These are phyloP conservation scores for Leptogaster cylindrica DNA, from an alignment of 2,888 invertebrate species.

Conservation along the genomic window DNA sequence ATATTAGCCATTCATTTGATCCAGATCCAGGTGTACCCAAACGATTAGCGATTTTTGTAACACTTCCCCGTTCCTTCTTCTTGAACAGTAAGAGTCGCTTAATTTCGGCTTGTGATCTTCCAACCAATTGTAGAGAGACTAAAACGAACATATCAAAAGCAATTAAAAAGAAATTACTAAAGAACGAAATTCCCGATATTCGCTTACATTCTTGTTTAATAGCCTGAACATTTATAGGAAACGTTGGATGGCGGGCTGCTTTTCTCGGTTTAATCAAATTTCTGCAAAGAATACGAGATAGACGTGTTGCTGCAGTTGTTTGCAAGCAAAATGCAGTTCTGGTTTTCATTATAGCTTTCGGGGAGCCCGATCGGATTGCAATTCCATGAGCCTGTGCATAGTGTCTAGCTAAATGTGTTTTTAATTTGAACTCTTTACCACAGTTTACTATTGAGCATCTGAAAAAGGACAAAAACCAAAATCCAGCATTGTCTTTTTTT, in stretches of 20 bases:
- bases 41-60: constrained; percentile 74
- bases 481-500: neutral
- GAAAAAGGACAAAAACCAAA: too few relatives aligned
- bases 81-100: constrained; percentile 66
- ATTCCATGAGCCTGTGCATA: constrained; percentile 87
- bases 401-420: constrained; percentile 92
- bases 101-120: constrained; percentile 65
- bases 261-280: constrained; percentile 82
- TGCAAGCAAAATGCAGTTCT: constrained; percentile 94
- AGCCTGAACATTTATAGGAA: constrained; percentile 76
- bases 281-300: constrained; percentile 85
- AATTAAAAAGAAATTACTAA: neutral
- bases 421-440: constrained; percentile 94
- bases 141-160: constrained; percentile 39
- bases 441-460: constrained; percentile 91
- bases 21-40: constrained; percentile 69
- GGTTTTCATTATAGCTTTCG: constrained; percentile 96
- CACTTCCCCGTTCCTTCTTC: constrained; percentile 69
- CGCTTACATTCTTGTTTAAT: constrained; percentile 85
- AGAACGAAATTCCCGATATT: neutral
- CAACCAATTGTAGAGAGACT: constrained; percentile 67
- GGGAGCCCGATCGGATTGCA: constrained; percentile 75
- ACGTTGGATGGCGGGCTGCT: constrained; percentile 86
- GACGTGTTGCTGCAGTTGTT: constrained; percentile 87
- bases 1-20: constrained; percentile 64